Evolutionary conservation across 2,113 vertebrate species (phyloP).

Genomic region (Nyctereutes procyonoides): DNA sequence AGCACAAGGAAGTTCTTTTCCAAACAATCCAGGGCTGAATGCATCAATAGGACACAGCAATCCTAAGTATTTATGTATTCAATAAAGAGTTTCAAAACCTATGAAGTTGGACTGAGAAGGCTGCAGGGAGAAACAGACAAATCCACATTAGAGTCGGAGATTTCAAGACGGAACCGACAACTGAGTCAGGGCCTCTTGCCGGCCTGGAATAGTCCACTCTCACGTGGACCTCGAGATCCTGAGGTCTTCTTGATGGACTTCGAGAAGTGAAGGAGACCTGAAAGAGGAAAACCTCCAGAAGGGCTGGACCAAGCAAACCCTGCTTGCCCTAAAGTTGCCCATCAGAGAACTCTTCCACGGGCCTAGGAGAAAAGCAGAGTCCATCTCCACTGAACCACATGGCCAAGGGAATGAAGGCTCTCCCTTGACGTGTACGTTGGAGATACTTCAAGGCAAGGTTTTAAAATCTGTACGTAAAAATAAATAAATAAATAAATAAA

Average conservation of each 20-base stretch:
- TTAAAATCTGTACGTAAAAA: neutral
- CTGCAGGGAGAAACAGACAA: neutral
- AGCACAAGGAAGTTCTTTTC: neutral
- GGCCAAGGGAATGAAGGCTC: neutral
- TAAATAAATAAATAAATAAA: too few relatives aligned
- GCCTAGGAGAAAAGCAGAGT: neutral
- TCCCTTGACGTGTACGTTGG: neutral
- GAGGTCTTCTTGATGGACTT: too few relatives aligned
- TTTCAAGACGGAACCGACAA: slow-evolving; percentile 56
- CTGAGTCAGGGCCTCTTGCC: neutral
- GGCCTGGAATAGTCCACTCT: neutral
- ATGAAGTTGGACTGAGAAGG: neutral
- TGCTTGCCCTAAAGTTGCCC: neutral
- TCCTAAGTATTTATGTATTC: neutral
- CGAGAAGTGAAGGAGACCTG: neutral
- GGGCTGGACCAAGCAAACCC: neutral
- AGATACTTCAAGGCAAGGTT: neutral
- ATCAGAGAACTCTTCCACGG: neutral
- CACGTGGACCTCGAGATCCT: too few relatives aligned
- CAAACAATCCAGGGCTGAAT: neutral
- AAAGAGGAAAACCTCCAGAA: neutral
- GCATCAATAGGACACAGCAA: neutral
- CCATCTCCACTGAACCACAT: neutral
- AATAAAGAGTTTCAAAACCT: neutral
- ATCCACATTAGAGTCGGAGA: neutral